Conservation (phyloP, 2,888 invertebrate genomes). For the Coleophora flavipennella region DNA sequence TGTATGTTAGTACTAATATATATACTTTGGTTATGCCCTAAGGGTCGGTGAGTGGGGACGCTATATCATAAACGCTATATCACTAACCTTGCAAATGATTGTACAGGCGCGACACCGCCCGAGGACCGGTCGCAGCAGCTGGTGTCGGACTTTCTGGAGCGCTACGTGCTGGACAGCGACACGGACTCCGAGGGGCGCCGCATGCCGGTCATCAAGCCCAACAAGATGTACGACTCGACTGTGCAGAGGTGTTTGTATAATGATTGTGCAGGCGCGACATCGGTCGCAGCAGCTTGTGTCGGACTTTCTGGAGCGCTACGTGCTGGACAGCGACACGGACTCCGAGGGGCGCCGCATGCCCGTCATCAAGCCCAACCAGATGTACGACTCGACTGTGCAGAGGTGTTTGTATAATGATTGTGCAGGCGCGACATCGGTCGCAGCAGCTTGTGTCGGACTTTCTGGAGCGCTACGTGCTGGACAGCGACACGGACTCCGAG, state of each 20-base stretch:
- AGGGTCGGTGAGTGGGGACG: too few species aligned
- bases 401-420: too few species aligned
- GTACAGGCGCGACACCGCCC: conserved; percentile 39
- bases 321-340: conserved; percentile 75
- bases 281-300: conserved; percentile 64
- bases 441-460: conserved; percentile 68
- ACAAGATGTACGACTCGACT: conserved; percentile 12
- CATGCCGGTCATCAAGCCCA: conserved; percentile 58
- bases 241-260: too few species aligned
- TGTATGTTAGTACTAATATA: too few species aligned
- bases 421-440: conserved; percentile 46
- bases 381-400: too few species aligned
- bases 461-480: conserved; percentile 74
- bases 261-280: conserved; percentile 37
- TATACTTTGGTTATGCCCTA: too few species aligned
- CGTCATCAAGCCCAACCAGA: conserved; percentile 46
- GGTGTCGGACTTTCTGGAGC: conserved; percentile 71
- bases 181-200: conserved; percentile 74
- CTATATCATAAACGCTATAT: too few species aligned
- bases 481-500: conserved; percentile 76
- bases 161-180: conserved; percentile 75
- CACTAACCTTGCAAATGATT: too few species aligned
- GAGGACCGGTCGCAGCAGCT: conserved; percentile 64
- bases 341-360: conserved; percentile 71
- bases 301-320: conserved; percentile 74